These are phyloP conservation scores for Ptychochromis oligacanthus DNA, from an alignment of 2,113 vertebrate genomes.

Conservation along the genomic window DNA sequence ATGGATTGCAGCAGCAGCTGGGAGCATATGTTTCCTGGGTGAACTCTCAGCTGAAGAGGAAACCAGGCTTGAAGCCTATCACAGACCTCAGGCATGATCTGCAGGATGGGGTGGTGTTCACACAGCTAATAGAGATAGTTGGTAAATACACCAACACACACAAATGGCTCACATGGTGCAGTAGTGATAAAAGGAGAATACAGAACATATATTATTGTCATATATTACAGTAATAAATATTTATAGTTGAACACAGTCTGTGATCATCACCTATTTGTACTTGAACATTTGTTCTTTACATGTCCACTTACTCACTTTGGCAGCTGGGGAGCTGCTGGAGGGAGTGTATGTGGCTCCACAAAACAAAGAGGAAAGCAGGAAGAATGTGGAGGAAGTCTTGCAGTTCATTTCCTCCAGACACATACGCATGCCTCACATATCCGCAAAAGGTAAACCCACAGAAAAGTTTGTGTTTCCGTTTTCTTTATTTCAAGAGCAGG, in stretches of 20 bases:
- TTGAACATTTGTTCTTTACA: neutral
- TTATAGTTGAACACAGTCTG: neutral
- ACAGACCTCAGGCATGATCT: slow-evolving; percentile 91
- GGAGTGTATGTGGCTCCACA: slow-evolving; percentile 82
- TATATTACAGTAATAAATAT: neutral
- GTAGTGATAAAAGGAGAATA: neutral
- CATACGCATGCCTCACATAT: slow-evolving; percentile 97
- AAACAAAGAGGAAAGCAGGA: slow-evolving; percentile 89
- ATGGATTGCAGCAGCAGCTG: slow-evolving; percentile 89
- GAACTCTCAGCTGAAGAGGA: slow-evolving; percentile 94
- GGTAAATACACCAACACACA: slow-evolving; percentile 81
- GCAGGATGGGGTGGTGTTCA: slow-evolving; percentile 90
- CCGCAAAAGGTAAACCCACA: slow-evolving; percentile 86
- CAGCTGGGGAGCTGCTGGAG: slow-evolving; percentile 90
- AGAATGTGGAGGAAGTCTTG: slow-evolving; percentile 94
- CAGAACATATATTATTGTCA: too few relatives aligned
- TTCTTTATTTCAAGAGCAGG: neutral
- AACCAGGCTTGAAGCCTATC: slow-evolving; percentile 84
- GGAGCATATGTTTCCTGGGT: slow-evolving; percentile 97
- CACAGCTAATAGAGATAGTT: slow-evolving; percentile 93
- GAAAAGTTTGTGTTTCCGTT: neutral
- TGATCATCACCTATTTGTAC: neutral
- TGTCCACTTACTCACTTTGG: neutral
- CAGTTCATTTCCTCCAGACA: slow-evolving; percentile 92
- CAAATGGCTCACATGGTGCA: neutral